Percentiles rank a stretch among this genome's conserved stretches.
These are phyloP conservation scores for Rhynchonycteris naso DNA, from an alignment of 2,797 vertebrate species.

Conservation along the genomic window DNA sequence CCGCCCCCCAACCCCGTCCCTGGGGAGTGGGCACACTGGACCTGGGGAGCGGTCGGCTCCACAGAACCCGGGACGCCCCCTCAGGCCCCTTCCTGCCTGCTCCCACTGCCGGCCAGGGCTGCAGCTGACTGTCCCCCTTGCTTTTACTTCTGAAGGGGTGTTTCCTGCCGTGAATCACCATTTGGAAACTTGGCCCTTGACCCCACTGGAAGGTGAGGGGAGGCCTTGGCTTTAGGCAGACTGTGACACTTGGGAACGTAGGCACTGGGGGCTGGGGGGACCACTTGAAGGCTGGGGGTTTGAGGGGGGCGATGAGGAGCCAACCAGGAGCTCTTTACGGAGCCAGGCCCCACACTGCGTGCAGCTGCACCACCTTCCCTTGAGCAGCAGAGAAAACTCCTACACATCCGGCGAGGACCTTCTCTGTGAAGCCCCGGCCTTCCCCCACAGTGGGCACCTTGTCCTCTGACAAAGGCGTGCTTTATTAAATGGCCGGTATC, in stretches of 20 bases:
- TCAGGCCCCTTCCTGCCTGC: rapidly evolving
- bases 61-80: background rate
- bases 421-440: background rate
- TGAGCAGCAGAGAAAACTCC: background rate
- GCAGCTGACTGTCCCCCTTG: too few species aligned
- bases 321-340: background rate
- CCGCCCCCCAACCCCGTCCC: background rate
- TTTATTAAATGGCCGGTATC: background rate
- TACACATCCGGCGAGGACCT: background rate
- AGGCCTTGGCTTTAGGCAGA: background rate
- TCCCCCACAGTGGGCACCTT: background rate
- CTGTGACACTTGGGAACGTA: background rate
- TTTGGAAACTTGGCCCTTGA: rapidly evolving
- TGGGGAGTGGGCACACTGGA: background rate
- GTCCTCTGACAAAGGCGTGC: background rate
- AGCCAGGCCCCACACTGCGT: background rate
- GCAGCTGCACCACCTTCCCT: background rate
- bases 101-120: rapidly evolving
- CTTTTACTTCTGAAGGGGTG: background rate
- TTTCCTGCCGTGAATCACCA: rapidly evolving
- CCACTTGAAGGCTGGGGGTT: too few species aligned
- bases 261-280: background rate
- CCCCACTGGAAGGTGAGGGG: rapidly evolving
- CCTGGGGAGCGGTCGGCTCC: background rate
- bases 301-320: background rate